phyloP scores from a whole-genome alignment of 2,888 invertebrate species.

The Polydrusus tereticollis region DNA sequence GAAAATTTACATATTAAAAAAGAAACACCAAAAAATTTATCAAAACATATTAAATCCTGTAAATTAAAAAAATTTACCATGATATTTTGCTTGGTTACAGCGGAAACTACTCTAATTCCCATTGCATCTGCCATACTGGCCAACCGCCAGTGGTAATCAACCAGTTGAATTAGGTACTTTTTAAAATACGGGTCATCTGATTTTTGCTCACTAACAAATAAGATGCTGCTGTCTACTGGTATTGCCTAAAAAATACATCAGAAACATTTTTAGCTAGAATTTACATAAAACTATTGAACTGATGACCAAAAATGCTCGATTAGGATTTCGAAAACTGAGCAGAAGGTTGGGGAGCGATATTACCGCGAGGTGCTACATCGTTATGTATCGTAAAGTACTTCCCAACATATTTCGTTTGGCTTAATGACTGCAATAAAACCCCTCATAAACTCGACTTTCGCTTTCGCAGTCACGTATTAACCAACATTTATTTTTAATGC shows the following conservation, averaged over 20 bases:
- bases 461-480: too few relatives aligned
- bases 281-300: too few relatives aligned
- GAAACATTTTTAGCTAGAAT: background rate
- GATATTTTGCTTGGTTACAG: slow-evolving; percentile 60
- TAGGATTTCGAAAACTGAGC: too few relatives aligned
- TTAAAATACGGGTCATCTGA: slow-evolving; percentile 53
- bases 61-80: slow-evolving; percentile 51
- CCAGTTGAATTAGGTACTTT: slow-evolving; percentile 59
- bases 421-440: too few relatives aligned
- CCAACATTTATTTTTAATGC: too few relatives aligned
- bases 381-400: too few relatives aligned
- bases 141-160: slow-evolving; percentile 66
- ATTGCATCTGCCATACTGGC: slow-evolving; percentile 62
- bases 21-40: too few relatives aligned
- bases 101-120: slow-evolving; percentile 61
- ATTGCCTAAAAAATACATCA: slow-evolving; percentile 56
- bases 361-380: too few relatives aligned
- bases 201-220: slow-evolving; percentile 57
- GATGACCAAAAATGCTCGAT: too few relatives aligned
- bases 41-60: background rate
- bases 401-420: too few relatives aligned
- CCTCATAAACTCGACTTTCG: too few relatives aligned
- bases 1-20: slow-evolving; percentile 18
- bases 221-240: slow-evolving; percentile 61
- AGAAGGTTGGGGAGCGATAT: too few relatives aligned